A percentile compares a stretch with the other conserved stretches of the same genome.
phyloP scores from a whole-genome alignment of 35 echinoderm and acorn worm species.

The Ophiothrix spiculata region DNA sequence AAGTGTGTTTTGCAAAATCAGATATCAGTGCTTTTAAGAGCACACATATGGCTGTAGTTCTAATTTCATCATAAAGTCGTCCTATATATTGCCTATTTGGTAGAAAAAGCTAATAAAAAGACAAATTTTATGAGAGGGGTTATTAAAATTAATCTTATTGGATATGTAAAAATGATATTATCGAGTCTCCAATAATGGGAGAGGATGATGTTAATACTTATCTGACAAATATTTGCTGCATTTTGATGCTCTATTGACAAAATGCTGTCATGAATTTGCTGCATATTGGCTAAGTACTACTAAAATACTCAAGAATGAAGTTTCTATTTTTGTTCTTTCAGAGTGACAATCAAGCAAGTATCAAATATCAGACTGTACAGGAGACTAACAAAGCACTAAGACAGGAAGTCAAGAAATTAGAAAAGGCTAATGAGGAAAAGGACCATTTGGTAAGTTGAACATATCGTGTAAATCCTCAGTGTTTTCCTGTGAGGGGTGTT shows the following conservation, averaged over 20 bases:
- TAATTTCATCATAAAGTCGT: too few species aligned
- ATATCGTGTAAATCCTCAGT: too few species aligned
- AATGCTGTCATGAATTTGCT: neutral
- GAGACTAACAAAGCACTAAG: conserved; percentile 34
- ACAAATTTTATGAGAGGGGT: too few species aligned
- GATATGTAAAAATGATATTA: neutral
- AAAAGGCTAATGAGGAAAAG: conserved; percentile 10
- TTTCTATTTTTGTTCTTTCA: neutral
- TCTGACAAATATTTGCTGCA: neutral
- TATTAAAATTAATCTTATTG: neutral
- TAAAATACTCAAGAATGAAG: neutral
- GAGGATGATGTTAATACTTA: neutral
- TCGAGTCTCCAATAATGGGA: neutral
- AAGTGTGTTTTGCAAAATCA: too few species aligned
- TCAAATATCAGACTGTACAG: conserved; percentile 29
- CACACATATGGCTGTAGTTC: too few species aligned
- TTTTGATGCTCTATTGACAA: neutral
- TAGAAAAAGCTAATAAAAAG: too few species aligned
- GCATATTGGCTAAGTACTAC: neutral
- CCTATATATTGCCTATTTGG: too few species aligned
- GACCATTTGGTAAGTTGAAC: conserved; percentile 32
- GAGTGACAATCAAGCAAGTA: conserved; percentile 21
- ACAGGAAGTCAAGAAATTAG: neutral
- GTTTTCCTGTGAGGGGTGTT: too few species aligned
- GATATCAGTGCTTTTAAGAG: too few species aligned